Evolutionary conservation across 2,797 vertebrate genomes (phyloP).

Genomic region (Crossoptilon crossoptilon): DNA sequence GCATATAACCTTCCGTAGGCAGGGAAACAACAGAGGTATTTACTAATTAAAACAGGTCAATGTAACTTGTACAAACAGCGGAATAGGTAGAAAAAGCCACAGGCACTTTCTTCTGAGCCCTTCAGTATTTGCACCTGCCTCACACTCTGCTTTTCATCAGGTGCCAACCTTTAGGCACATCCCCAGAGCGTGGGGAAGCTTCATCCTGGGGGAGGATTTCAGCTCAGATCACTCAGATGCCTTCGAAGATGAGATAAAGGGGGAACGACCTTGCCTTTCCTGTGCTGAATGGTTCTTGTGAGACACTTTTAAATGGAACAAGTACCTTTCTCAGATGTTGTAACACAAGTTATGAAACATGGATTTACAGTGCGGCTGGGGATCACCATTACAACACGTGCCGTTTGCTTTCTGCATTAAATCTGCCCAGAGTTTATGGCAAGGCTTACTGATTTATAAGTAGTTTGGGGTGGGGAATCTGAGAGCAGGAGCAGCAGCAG

Average conservation of each 20-base stretch:
- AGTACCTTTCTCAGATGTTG: not conserved
- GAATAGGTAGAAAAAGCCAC: not conserved
- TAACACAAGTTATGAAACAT: not conserved
- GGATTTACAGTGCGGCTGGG: not conserved
- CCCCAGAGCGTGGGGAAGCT: not conserved
- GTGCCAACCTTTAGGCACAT: slow-evolving; percentile 27
- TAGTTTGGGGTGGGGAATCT: no score
- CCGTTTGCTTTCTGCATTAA: not conserved
- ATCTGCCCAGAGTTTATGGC: not conserved
- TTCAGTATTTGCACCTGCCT: slow-evolving; percentile 28
- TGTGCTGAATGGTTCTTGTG: not conserved
- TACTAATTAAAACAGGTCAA: slow-evolving; percentile 60
- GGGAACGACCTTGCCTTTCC: not conserved
- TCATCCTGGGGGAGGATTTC: slow-evolving; percentile 19
- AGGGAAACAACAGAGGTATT: slow-evolving; percentile 59
- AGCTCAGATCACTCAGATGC: slow-evolving; percentile 16
- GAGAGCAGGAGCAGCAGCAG: not conserved
- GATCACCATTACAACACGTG: not conserved
- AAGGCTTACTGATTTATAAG: not conserved
- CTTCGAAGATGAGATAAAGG: not conserved
- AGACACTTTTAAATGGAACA: not conserved
- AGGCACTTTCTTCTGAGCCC: not conserved
- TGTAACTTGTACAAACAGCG: slow-evolving; percentile 45
- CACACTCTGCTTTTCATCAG: slow-evolving; percentile 32
- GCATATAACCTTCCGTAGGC: slow-evolving; percentile 48